Base-by-base conservation (phyloP, 2,113 vertebrate genomes). In the Cyrtonyx montezumae region DNA sequence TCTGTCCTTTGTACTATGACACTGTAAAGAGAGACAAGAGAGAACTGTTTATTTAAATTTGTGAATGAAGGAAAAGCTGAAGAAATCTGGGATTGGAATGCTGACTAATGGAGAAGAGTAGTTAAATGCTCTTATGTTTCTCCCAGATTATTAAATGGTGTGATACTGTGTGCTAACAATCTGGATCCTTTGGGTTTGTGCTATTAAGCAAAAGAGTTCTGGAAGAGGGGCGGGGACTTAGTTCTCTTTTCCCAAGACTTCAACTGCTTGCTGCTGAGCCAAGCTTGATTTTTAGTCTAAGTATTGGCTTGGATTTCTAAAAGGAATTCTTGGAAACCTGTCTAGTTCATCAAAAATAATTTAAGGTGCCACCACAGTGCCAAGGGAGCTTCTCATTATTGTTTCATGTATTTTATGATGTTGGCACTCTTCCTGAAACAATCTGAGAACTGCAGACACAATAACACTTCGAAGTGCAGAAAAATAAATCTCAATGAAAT, bases 361-460 rank as follows among this genome's bases (percentile, higher is more conserved):
- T 71, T 79, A 74, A 83, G 73, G 28, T 86, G 68, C 80, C 61
- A 59, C 23, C 22, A 45, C 23, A 76, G 62, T 83, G 48, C 58
- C 48, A 59, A 85, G 49, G 85, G 67, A 23, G 15, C 37, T 71
- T 85, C 77, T 79, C 17, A n/a, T 83, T 79, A 49, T 76, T 83
- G 43, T 94, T 92, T 91, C 23, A 37, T 88, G 53, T 46, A 36
- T 83, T 93, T 91, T 83, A 36, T 61, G 34, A 77, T 55, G 37
- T 68, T 83, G 67, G 58, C 63, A 59, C 15, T 76, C 34, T 79
- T 68, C 63, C 63, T 76, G 63, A 88, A 76, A 79, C 63, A 58
- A 85, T 70, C 62, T 63, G 76, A 67, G 67, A n/a, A 59, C 12
- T 79, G 43, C 30, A 71, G 37, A 53, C 49, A 32, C 13, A 75